phyloP scores from a whole-genome alignment of 2,113 vertebrate genomes.

The Pristiophorus japonicus region DNA sequence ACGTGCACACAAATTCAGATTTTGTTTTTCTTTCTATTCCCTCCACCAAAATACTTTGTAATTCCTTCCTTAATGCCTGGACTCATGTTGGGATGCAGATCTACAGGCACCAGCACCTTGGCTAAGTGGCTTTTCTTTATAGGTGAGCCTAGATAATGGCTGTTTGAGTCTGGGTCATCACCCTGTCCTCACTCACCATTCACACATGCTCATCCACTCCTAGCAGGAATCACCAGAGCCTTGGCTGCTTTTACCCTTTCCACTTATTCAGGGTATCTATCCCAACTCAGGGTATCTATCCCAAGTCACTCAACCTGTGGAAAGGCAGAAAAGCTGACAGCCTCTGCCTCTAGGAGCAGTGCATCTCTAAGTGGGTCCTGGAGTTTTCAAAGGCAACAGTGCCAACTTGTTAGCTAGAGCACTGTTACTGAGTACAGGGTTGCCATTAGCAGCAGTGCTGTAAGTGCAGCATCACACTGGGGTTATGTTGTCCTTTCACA shows the following conservation, averaged over 20 bases:
- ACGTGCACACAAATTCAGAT: neutral
- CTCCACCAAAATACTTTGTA: neutral
- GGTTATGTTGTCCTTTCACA: neutral
- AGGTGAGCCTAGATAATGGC: neutral
- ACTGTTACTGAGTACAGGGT: neutral
- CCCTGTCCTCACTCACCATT: neutral
- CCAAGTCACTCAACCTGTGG: neutral
- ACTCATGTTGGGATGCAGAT: neutral
- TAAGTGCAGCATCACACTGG: neutral
- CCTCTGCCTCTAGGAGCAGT: neutral
- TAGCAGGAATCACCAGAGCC: too few species aligned
- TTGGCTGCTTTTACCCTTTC: neutral
- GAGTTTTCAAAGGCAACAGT: neutral
- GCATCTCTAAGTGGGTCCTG: neutral
- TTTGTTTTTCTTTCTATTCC: neutral
- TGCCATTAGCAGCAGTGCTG: neutral
- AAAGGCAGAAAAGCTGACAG: neutral
- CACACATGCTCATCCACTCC: neutral
- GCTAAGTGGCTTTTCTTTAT: neutral
- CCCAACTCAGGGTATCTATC: neutral
- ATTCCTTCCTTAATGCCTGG: too few species aligned
- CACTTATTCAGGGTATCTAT: neutral
- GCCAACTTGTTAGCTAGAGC: neutral
- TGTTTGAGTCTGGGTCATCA: neutral
- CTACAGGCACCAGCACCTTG: neutral